Evolutionary conservation across 2,797 vertebrate species (phyloP).

Genomic region (Tadarida brasiliensis): DNA sequence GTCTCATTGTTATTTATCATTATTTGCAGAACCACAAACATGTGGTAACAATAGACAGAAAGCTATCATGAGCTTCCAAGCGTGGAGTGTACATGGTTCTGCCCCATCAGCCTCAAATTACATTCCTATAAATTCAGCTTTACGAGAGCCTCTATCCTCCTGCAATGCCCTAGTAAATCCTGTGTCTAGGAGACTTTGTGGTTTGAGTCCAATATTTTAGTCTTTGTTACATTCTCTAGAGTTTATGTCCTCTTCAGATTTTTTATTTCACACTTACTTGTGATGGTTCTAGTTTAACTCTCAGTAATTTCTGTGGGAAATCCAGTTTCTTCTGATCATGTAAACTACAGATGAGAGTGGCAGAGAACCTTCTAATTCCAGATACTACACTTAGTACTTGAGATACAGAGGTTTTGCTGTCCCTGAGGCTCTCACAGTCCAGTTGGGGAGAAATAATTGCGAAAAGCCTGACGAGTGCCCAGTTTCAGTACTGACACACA

Average conservation of each 20-base stretch:
- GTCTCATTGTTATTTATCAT: not conserved
- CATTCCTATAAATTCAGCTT: constrained; percentile 49
- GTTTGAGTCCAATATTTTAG: not conserved
- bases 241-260: not conserved
- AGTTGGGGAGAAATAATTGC: not conserved
- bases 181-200: not conserved
- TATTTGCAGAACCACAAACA: constrained; percentile 13
- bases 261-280: not conserved
- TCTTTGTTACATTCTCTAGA: not conserved
- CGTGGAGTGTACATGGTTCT: constrained; percentile 24
- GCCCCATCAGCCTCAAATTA: not conserved
- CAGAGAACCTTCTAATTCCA: not conserved
- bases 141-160: not conserved
- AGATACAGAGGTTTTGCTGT: not conserved
- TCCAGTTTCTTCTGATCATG: not conserved
- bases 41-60: constrained; percentile 32
- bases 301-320: constrained; percentile 5
- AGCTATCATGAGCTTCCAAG: constrained; percentile 22
- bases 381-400: not conserved
- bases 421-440: not conserved
- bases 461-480: not conserved
- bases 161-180: not conserved
- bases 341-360: not conserved
- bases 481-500: not conserved
- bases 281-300: not conserved